A percentile compares a stretch with the other conserved stretches of the same genome.
These are phyloP conservation scores for Corythaeola cristata DNA, from an alignment of 2,113 vertebrate genomes.

Conservation along the genomic window DNA sequence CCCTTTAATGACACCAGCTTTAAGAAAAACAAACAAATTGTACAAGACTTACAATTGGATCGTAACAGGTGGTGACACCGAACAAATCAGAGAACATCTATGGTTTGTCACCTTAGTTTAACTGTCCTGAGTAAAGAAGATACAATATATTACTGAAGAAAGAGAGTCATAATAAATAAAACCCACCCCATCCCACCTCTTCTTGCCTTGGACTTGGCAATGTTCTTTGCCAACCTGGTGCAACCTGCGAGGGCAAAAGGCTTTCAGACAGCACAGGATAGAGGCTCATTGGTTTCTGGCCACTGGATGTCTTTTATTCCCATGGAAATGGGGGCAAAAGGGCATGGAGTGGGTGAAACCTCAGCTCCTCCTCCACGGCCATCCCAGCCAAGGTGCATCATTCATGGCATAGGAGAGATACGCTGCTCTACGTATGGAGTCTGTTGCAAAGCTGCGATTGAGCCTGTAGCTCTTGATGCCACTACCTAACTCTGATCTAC, in stretches of 20 bases:
- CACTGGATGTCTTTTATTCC: neutral
- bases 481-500: constrained; percentile 25
- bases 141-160: neutral
- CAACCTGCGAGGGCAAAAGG: neutral
- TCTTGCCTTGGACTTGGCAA: neutral
- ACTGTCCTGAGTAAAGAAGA: neutral
- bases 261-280: neutral
- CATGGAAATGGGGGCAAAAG: neutral
- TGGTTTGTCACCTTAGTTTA: neutral
- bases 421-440: fast-evolving
- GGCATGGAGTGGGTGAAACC: neutral
- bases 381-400: fast-evolving
- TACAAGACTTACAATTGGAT: neutral
- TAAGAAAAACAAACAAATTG: neutral
- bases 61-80: neutral
- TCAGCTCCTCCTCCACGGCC: neutral
- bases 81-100: neutral
- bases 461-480: constrained; percentile 17
- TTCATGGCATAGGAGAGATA: fast-evolving
- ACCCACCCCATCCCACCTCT: neutral
- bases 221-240: neutral
- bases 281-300: neutral
- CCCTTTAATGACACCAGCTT: neutral
- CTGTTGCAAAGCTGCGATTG: neutral
- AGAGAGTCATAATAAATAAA: neutral